A percentile compares a stretch with the other conserved stretches of the same genome.
Evolutionary conservation across 2,888 invertebrate species (phyloP).

Genomic region (Drosophila limbata): DNA sequence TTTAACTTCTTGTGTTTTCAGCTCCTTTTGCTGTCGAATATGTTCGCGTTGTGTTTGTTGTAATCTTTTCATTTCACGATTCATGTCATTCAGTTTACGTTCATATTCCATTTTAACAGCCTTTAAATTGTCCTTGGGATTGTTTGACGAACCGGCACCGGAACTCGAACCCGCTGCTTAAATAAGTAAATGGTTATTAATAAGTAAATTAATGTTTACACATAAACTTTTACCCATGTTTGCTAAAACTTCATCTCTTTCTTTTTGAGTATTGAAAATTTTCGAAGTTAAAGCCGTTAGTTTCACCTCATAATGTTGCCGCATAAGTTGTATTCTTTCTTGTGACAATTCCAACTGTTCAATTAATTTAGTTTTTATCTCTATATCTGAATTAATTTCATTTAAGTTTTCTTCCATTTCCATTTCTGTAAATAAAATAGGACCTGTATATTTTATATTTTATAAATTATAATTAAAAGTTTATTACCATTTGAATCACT

Average conservation of each 20-base stretch:
- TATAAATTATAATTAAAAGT: background rate
- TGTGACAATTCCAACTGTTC: conserved; percentile 97
- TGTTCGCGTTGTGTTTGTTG: conserved; percentile 96
- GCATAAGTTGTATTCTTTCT: conserved; percentile 92
- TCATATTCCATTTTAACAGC: conserved; percentile 96
- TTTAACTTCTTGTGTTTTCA: conserved; percentile 91
- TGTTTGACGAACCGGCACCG: conserved; percentile 50
- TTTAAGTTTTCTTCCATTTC: conserved; percentile 92
- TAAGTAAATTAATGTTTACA: background rate
- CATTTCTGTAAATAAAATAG: conserved; percentile 81
- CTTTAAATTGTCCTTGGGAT: conserved; percentile 88
- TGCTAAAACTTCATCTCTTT: conserved; percentile 94
- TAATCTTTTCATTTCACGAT: conserved; percentile 93
- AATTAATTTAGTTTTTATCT: conserved; percentile 96
- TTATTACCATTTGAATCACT: conserved; percentile 88
- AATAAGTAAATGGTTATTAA: background rate
- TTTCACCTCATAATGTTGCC: conserved; percentile 96
- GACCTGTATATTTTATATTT: background rate
- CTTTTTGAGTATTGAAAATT: conserved; percentile 95
- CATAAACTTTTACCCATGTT: conserved; percentile 77
- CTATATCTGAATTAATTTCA: conserved; percentile 96
- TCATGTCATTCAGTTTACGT: conserved; percentile 92
- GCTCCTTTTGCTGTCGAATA: conserved; percentile 91
- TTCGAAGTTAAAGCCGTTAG: conserved; percentile 92
- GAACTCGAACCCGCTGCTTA: conserved; percentile 63